These are phyloP conservation scores for Setipinna tenuifilis DNA, from an alignment of 2,797 vertebrate genomes.

Conservation along the genomic window DNA sequence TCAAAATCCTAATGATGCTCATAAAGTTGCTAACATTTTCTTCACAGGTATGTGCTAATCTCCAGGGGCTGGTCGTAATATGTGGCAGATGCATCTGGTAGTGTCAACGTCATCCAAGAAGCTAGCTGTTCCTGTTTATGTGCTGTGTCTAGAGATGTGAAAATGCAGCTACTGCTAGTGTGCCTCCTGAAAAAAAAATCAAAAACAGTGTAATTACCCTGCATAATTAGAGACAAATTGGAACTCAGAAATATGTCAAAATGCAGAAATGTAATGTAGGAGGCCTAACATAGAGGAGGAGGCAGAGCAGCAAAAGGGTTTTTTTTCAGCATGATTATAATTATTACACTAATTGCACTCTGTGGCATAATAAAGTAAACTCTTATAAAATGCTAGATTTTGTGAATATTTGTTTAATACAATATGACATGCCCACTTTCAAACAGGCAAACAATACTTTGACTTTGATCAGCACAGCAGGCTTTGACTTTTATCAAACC, in stretches of 20 bases:
- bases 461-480: too few species aligned
- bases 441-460: not conserved
- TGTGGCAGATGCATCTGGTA: conserved; percentile 61
- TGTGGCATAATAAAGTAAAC: not conserved
- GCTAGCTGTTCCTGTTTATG: conserved; percentile 74
- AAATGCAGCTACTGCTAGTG: conserved; percentile 21
- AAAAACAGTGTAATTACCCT: conserved; percentile 40
- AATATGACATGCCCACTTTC: not conserved
- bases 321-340: not conserved
- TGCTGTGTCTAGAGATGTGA: conserved; percentile 38
- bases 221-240: conserved; percentile 51
- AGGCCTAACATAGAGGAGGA: conserved; percentile 17
- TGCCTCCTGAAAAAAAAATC: not conserved
- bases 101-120: conserved; percentile 63
- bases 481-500: not conserved
- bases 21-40: not conserved
- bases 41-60: conserved; percentile 29
- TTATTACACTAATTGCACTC: not conserved
- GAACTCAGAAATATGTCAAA: conserved; percentile 32
- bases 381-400: not conserved
- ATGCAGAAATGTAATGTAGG: conserved; percentile 19
- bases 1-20: not conserved
- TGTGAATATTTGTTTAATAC: not conserved
- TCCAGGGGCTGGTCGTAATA: conserved; percentile 61
- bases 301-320: conserved; percentile 26